Conservation (phyloP, 2,888 invertebrate species). For the Archips xylosteana region DNA sequence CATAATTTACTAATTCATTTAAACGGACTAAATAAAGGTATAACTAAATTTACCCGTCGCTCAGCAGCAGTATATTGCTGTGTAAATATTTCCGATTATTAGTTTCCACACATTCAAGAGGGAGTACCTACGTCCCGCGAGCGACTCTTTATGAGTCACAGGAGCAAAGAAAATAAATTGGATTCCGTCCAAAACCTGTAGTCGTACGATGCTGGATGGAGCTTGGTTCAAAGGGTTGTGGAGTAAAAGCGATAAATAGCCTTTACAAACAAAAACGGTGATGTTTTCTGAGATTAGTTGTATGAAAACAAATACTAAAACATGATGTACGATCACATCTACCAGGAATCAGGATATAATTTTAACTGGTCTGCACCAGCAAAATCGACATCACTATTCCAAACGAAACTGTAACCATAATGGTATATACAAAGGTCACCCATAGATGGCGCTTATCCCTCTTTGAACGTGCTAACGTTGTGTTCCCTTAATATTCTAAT, state of each 20-base stretch:
- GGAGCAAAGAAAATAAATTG: slow-evolving; percentile 56
- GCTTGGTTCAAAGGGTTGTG: background rate
- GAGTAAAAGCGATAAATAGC: background rate
- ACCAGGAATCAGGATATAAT: too few species aligned
- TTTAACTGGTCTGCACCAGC: too few species aligned
- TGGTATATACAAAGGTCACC: too few species aligned
- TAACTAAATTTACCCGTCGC: background rate
- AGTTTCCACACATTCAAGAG: slow-evolving; percentile 6
- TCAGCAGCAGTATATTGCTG: background rate
- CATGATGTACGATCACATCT: too few species aligned
- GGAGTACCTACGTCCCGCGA: slow-evolving; percentile 22
- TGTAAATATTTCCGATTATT: slow-evolving; percentile 13
- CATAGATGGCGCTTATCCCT: too few species aligned
- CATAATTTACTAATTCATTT: background rate
- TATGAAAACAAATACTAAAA: too few species aligned
- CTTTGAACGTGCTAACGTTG: too few species aligned
- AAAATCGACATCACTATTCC: too few species aligned
- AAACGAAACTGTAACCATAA: too few species aligned
- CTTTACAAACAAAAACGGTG: too few species aligned
- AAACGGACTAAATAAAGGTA: background rate
- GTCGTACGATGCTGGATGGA: slow-evolving; percentile 14
- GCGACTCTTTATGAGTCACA: slow-evolving; percentile 52
- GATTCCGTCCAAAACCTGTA: slow-evolving; percentile 53
- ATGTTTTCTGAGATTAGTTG: too few species aligned
- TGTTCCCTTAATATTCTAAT: too few species aligned